Base-by-base conservation (phyloP, 2,113 vertebrate species). In the rabbit (Oryctolagus cuniculus) region DNA sequence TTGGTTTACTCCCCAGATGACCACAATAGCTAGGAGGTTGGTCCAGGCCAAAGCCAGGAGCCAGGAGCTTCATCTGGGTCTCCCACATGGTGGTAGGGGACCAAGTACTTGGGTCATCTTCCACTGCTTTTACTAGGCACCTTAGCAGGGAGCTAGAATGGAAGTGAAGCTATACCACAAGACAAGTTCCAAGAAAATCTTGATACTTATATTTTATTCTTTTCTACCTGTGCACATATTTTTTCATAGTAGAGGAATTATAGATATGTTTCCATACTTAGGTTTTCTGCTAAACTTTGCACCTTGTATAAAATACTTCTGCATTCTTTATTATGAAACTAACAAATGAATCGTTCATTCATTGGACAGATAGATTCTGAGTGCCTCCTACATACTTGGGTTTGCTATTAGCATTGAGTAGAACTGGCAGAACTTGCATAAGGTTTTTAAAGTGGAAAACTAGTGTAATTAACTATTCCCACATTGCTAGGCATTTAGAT, bases 391-490 rank as follows among this genome's bases (percentile, higher is more conserved):
- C 61, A 69, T 15, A 44, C 5, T 6, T n/a, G 27, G 4, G 10
- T 78, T 89, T 87, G 36, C 29, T 84, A 27, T 63, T 36, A 53
- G 22, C 63, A 25, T 6, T 66, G 24, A 80, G 61, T 29, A 87
- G 89, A 69, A 63, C 19, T 64, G 64, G 21, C 5, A 85, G 64
- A 78, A 69, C 10, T 84, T 87, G 6, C 9, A 61, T 38, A 67
- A 87, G 16, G 7, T 21, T 87, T 93, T 96, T 92, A 82, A 79
- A 89, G 61, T 84, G 61, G 31, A 83, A 95, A 92, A 72, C 27
- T 67, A 81, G 44, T 2, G 67, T 96, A 70, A 75, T 87, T 92
- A 95, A 85, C 87, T 90, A 34, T 77, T 86, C 22, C 63, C 29
- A 90, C 9, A 19, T 75, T 86, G 31, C 58, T 85, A 91, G 81